Conservation (phyloP, 1,140 invertebrate species). For the Drosophila asahinai region DNA sequence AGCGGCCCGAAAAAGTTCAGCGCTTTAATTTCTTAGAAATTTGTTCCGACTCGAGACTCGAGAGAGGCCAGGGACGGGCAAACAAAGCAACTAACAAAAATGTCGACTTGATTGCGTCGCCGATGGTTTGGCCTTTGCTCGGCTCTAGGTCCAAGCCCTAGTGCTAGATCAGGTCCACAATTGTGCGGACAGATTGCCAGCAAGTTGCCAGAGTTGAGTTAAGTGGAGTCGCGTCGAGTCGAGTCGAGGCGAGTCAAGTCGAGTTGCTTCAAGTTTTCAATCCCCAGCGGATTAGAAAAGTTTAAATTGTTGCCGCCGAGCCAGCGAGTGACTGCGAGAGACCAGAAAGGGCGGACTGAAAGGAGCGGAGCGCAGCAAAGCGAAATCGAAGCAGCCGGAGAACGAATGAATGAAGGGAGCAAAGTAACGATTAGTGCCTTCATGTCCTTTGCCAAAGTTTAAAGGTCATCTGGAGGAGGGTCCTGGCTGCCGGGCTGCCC, state of each 20-base stretch:
- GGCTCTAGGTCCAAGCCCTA: conserved; percentile 11
- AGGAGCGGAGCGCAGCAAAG: conserved; percentile 28
- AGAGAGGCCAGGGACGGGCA: conserved; percentile 35
- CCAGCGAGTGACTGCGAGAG: conserved; percentile 22
- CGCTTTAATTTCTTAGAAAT: conserved; percentile 82
- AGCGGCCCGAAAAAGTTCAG: conserved; percentile 78
- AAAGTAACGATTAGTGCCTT: conserved; percentile 85
- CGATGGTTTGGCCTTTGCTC: conserved; percentile 57
- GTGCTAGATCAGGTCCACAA: conserved; percentile 47
- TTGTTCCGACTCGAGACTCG: conserved; percentile 55
- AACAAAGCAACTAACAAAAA: conserved; percentile 82
- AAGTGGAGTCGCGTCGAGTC: conserved; percentile 49
- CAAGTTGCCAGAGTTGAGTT: conserved; percentile 53
- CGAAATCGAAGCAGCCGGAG: conserved; percentile 75
- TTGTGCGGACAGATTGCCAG: conserved; percentile 77
- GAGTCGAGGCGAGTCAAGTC: conserved; percentile 36
- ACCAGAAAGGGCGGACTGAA: conserved; percentile 6
- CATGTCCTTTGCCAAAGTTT: conserved; percentile 84
- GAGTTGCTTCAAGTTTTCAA: conserved; percentile 78
- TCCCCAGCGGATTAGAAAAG: conserved; percentile 84
- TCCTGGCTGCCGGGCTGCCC: conserved; percentile 10
- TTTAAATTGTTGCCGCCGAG: conserved; percentile 83
- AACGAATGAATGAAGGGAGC: conserved; percentile 75
- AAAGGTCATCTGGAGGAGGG: conserved; percentile 74
- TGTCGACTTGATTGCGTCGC: conserved; percentile 82